Conservation (phyloP, 2,888 invertebrate species). For the Nomada flava region DNA sequence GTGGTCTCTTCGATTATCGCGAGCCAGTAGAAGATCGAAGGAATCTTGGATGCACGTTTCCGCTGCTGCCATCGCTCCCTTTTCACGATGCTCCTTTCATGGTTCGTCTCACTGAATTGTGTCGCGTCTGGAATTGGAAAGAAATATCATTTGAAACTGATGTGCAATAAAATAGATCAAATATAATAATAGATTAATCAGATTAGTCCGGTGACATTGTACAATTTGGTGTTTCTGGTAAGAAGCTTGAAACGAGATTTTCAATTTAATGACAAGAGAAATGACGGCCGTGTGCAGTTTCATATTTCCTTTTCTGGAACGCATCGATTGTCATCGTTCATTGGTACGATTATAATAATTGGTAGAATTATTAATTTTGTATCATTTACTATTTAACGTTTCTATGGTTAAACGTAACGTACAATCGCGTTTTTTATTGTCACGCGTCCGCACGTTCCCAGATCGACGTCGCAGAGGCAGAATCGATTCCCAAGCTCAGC, state of each 20-base stretch:
- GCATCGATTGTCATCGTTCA: not conserved
- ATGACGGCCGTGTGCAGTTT: too few relatives aligned
- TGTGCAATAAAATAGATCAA: not conserved
- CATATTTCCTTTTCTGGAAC: too few relatives aligned
- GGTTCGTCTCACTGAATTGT: conserved; percentile 57
- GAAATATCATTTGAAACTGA: not conserved
- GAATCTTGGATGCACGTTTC: conserved; percentile 63
- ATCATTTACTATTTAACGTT: not conserved
- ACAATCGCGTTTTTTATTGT: too few relatives aligned
- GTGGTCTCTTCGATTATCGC: conserved; percentile 64
- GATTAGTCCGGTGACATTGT: too few relatives aligned
- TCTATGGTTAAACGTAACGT: not conserved
- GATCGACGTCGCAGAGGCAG: not conserved
- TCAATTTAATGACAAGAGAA: too few relatives aligned
- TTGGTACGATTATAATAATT: not conserved
- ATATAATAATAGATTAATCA: too few relatives aligned
- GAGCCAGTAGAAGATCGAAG: conserved; percentile 64
- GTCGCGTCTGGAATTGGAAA: conserved; percentile 65
- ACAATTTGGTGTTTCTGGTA: too few relatives aligned
- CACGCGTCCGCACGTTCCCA: conserved; percentile 13
- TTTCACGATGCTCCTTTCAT: conserved; percentile 74
- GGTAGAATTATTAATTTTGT: not conserved
- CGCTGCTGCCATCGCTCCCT: conserved; percentile 75
- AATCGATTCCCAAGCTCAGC: conserved; percentile 43
- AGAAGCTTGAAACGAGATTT: too few relatives aligned